Evolutionary conservation across 2,113 vertebrate species (phyloP).

Genomic region (Tupaia tana): DNA sequence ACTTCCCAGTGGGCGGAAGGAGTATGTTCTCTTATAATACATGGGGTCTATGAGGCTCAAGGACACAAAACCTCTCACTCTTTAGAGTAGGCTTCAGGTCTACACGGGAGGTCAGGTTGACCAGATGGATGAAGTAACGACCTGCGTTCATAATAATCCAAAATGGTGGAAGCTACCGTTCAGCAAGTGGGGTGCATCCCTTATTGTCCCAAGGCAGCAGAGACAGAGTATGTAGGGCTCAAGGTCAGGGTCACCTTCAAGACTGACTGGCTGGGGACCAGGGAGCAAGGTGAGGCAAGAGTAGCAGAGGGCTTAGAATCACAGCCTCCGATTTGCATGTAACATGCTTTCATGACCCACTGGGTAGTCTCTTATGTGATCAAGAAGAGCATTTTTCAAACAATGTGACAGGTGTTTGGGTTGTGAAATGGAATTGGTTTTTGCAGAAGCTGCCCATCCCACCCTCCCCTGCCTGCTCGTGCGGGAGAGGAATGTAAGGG

Average conservation of each 20-base stretch:
- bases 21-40: not conserved
- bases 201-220: accelerated
- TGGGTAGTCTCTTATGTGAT: not conserved
- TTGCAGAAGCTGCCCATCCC: not conserved
- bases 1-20: accelerated
- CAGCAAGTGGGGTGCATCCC: accelerated
- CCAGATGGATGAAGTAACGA: accelerated
- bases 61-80: accelerated
- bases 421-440: not conserved
- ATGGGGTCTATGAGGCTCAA: not conserved
- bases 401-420: not conserved
- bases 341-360: accelerated
- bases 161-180: accelerated
- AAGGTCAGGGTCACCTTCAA: not conserved
- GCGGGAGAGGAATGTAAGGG: accelerated
- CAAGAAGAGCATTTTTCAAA: no score
- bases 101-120: not conserved
- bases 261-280: not conserved
- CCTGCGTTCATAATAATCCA: accelerated
- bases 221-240: no score
- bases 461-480: not conserved
- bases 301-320: accelerated
- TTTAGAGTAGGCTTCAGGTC: accelerated
- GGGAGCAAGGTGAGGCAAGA: not conserved
- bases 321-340: accelerated